phyloP scores from a whole-genome alignment of 1,140 invertebrate species.

The Harpegnathos saltator region DNA sequence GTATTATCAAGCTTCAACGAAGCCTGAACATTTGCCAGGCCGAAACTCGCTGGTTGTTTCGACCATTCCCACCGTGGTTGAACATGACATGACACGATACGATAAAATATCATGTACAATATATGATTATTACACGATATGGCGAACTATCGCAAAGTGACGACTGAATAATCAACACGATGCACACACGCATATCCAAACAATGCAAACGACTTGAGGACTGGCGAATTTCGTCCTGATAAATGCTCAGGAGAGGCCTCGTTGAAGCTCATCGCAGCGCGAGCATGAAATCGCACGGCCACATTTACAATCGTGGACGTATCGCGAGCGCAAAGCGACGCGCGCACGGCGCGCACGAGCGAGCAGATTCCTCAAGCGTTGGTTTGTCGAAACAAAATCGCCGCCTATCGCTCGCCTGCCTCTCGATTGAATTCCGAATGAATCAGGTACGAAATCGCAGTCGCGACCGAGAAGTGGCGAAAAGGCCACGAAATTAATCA shows the following conservation, averaged over 20 bases:
- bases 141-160: no score
- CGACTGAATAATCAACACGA: no score
- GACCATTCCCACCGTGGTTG: not conserved
- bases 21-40: no score
- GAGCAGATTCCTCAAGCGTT: constrained; percentile 48
- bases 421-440: constrained; percentile 35
- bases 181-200: no score
- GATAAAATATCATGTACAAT: no score
- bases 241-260: no score
- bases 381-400: constrained; percentile 26
- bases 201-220: no score
- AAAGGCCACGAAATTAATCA: not conserved
- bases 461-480: not conserved
- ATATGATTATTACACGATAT: no score
- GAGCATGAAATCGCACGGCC: not conserved
- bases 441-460: not conserved
- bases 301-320: not conserved
- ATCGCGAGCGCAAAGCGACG: not conserved
- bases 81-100: no score
- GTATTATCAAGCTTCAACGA: no score
- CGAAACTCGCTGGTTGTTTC: no score
- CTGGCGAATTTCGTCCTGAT: no score
- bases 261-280: not conserved
- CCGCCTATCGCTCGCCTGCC: constrained; percentile 49
- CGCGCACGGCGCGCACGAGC: constrained; percentile 29